Evolutionary conservation across 2,113 vertebrate genomes (phyloP), one percentile per base, ranked within the genome.

Genomic region (Anolis carolinensis): DNA sequence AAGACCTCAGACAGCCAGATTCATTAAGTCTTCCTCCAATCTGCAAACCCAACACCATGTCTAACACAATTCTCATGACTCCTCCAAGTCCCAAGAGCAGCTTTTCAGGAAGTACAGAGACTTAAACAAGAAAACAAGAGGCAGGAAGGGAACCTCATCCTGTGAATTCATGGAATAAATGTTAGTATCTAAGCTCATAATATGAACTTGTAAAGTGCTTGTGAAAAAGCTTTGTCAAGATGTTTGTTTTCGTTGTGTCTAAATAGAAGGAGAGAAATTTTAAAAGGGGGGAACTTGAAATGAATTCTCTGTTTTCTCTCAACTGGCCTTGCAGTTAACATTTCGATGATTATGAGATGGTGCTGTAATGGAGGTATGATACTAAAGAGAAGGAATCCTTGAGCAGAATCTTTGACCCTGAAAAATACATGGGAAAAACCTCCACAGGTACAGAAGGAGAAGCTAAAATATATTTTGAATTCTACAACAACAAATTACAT

Each of bases 371-470:
- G 39, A 11, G 2, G 7, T 39, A 39, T 65, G 23, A n/a, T 3
- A 48, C 36, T 73, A 63, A 75, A 48, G 27, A 83, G 20, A 20
- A 75, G 18, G 3, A 65, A 39, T 65, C 71, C 27, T 65, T 75
- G 82, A 83, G n/a, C 32, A 36, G 55, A 75, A 65, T 83, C 36
- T 36, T 83, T 83, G 55, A 83, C 36, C 71, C 18, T 63, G 55
- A 75, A 75, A 74, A 75, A 7, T 4, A 25, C 7, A 9, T 52
- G 9, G 21, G 27, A 5, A 48, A 32, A 30, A 44, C n/a, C 21
- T 8, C 20, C 10, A 18, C 34, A n/a, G 2, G n/a, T 83, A 13
- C 9, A 50, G 27, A n/a, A 81, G 67, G 18, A 20, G 21, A 18
- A 59, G 8, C 67, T 71, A 82, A 13, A 20, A 21, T 75, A 32